These are phyloP conservation scores for Crossaster papposus DNA, from an alignment of 53 echinoderm and acorn worm species.

Conservation along the genomic window DNA sequence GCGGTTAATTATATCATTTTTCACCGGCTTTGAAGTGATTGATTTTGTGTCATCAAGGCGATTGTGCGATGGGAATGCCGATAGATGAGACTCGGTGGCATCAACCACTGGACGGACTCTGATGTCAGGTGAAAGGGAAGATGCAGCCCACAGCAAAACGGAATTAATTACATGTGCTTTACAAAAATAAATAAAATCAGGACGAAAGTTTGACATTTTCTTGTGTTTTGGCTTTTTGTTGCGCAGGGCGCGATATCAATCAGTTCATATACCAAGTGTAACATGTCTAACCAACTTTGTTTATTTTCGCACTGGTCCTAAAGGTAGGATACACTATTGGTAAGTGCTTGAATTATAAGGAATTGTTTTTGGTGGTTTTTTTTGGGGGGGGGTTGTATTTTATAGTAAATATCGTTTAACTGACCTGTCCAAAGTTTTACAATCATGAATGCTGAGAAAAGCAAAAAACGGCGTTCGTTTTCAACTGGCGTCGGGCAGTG, in stretches of 20 bases:
- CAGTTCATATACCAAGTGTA: neutral
- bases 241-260: neutral
- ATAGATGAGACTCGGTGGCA: neutral
- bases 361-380: no score
- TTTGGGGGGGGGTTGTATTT: no score
- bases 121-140: neutral
- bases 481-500: no score
- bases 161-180: conserved; percentile 3
- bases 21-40: conserved; percentile 24
- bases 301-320: conserved; percentile 1
- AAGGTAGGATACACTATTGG: no score
- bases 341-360: no score
- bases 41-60: conserved; percentile 39
- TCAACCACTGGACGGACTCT: neutral
- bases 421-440: no score
- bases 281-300: neutral
- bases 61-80: conserved; percentile 35
- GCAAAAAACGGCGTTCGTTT: no score
- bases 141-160: neutral
- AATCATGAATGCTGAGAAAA: no score
- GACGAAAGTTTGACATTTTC: neutral
- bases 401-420: no score
- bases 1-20: conserved; percentile 38
- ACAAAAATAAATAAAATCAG: neutral
- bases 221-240: neutral